phyloP scores from a whole-genome alignment of 2,888 invertebrate genomes.

The Agrilus cyanescens region DNA sequence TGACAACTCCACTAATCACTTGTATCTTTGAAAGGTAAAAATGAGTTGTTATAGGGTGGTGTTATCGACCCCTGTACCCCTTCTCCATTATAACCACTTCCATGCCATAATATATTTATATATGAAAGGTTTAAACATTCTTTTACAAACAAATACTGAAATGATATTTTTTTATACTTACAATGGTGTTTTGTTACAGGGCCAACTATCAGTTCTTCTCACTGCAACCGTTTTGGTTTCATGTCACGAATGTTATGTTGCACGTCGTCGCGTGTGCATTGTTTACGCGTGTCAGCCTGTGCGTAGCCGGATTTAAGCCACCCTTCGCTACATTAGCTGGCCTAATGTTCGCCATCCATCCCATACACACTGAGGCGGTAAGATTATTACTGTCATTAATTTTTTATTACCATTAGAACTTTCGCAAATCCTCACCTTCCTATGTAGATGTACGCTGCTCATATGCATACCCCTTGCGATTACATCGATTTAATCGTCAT shows the following conservation, averaged over 20 bases:
- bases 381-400: slow-evolving; percentile 34
- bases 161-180: not conserved
- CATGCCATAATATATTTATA: no score
- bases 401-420: not conserved
- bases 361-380: slow-evolving; percentile 83
- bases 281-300: slow-evolving; percentile 55
- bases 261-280: slow-evolving; percentile 64
- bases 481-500: no score
- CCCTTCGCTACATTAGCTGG: slow-evolving; percentile 62
- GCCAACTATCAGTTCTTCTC: slow-evolving; percentile 63
- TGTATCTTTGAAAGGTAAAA: no score
- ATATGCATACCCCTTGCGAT: no score
- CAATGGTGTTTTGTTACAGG: slow-evolving; percentile 42
- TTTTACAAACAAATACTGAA: no score
- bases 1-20: no score
- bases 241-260: slow-evolving; percentile 63
- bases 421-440: no score
- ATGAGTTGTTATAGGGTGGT: no score
- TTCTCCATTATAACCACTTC: no score
- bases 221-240: slow-evolving; percentile 65
- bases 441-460: no score
- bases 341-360: slow-evolving; percentile 72
- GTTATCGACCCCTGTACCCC: no score
- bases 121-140: no score
- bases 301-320: slow-evolving; percentile 54